phyloP scores from a whole-genome alignment of 92 coral and sea anemone species.

The Heliopora coerulea region DNA sequence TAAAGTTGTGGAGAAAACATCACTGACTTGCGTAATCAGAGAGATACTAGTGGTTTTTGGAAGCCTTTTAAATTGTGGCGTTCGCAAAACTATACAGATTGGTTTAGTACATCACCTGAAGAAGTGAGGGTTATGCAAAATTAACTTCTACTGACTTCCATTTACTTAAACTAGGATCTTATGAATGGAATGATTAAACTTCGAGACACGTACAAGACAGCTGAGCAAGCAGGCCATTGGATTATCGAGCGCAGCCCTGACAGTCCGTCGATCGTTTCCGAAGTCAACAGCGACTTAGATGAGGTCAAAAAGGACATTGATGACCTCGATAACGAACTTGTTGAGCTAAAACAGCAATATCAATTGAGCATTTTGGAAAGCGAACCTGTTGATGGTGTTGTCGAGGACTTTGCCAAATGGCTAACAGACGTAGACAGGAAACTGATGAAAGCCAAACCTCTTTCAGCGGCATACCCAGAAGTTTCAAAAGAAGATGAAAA shows the following conservation, averaged over 20 bases:
- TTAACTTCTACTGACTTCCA: too few species aligned
- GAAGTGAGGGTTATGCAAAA: too few species aligned
- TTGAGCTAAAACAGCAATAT: slow-evolving; percentile 79
- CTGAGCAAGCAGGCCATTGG: slow-evolving; percentile 98
- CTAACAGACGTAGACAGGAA: slow-evolving; percentile 78
- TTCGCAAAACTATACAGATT: too few species aligned
- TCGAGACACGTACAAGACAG: slow-evolving; percentile 65
- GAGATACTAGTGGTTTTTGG: too few species aligned
- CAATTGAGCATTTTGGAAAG: slow-evolving; percentile 87
- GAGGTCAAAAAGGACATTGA: slow-evolving; percentile 72
- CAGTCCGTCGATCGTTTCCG: slow-evolving; percentile 80
- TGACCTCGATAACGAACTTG: slow-evolving; percentile 73
- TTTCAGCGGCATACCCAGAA: slow-evolving; percentile 76
- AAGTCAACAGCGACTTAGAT: slow-evolving; percentile 56
- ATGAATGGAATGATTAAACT: slow-evolving; percentile 21
- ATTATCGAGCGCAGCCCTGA: slow-evolving; percentile 83
- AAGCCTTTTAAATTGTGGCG: too few species aligned
- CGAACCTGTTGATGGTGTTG: slow-evolving; percentile 73
- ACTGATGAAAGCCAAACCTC: slow-evolving; percentile 78
- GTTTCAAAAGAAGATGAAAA: slow-evolving; percentile 72
- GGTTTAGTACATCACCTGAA: too few species aligned
- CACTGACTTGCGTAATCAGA: too few species aligned
- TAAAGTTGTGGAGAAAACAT: too few species aligned
- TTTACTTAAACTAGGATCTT: too few species aligned
- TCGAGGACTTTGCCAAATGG: slow-evolving; percentile 81